Conservation (phyloP, 2,113 vertebrate genomes). For the Neoarius graeffei region DNA sequence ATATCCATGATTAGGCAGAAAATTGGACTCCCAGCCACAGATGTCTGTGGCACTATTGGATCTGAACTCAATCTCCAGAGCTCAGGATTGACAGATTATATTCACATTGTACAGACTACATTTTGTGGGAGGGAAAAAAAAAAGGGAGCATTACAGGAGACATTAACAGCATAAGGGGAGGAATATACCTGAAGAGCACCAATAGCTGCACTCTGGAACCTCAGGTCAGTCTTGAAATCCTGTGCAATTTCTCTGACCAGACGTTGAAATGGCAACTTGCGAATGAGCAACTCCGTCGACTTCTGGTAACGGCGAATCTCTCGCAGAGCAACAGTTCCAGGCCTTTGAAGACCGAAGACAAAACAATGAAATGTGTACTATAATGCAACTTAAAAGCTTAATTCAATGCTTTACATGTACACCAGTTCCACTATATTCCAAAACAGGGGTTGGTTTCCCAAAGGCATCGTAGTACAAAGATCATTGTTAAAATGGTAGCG, state of each 20-base stretch:
- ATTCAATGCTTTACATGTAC: too few species aligned
- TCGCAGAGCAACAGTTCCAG: constrained; percentile 78
- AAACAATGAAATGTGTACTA: accelerated
- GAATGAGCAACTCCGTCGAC: constrained; percentile 80
- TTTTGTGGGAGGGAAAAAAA: too few species aligned
- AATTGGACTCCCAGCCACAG: not conserved
- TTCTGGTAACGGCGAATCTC: constrained; percentile 83
- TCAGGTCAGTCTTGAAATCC: constrained; percentile 81
- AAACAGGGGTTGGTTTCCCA: too few species aligned
- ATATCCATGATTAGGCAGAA: not conserved
- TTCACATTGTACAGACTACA: not conserved
- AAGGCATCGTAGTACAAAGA: too few species aligned
- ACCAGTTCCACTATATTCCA: too few species aligned
- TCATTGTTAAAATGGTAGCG: too few species aligned
- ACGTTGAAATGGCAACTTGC: constrained; percentile 81
- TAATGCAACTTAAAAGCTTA: too few species aligned
- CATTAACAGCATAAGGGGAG: not conserved
- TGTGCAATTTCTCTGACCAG: constrained; percentile 79
- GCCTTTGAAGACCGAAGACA: constrained; percentile 52
- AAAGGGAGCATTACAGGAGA: too few species aligned
- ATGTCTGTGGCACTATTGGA: not conserved
- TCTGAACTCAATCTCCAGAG: too few species aligned
- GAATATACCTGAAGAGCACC: constrained; percentile 74
- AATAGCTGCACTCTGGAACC: constrained; percentile 82
- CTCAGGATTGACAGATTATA: not conserved